Percentiles rank a stretch among this genome's conserved stretches.
These are phyloP conservation scores for Onthophagus taurus DNA, from an alignment of 1,140 invertebrate species.

Conservation along the genomic window DNA sequence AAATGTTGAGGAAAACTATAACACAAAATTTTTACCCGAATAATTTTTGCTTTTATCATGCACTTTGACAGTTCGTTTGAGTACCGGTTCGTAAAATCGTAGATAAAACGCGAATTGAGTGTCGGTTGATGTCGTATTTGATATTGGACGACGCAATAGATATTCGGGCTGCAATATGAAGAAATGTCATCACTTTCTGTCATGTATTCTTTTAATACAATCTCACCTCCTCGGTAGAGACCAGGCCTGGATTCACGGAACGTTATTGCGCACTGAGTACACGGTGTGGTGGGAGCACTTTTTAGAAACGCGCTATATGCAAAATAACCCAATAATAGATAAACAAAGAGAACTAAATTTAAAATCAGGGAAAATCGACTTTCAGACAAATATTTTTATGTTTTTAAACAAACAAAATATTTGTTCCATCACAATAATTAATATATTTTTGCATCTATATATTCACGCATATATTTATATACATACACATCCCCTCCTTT, in stretches of 20 bases:
- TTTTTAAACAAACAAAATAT: too few relatives aligned
- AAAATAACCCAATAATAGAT: slow-evolving; percentile 3
- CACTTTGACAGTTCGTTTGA: slow-evolving; percentile 7
- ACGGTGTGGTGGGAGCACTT: not conserved
- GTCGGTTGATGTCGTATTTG: too few relatives aligned
- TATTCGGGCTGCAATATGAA: slow-evolving; percentile 1
- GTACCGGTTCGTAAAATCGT: not conserved
- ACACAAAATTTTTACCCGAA: slow-evolving; percentile 8
- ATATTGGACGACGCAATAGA: too few relatives aligned
- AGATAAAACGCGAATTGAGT: too few relatives aligned
- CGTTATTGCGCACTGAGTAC: slow-evolving; percentile 5
- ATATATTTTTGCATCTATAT: too few relatives aligned
- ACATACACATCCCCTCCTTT: too few relatives aligned
- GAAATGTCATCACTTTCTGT: not conserved
- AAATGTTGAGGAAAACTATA: not conserved
- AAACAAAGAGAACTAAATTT: slow-evolving; percentile 14
- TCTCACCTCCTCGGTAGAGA: slow-evolving; percentile 4
- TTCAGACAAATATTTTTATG: too few relatives aligned
- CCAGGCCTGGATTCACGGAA: too few relatives aligned
- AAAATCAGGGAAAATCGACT: too few relatives aligned
- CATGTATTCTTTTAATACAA: not conserved
- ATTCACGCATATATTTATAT: too few relatives aligned
- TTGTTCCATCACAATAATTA: too few relatives aligned
- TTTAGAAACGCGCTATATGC: not conserved
- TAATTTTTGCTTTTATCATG: slow-evolving; percentile 4